These are phyloP conservation scores for Amblyopsis rosae DNA, from an alignment of 2,113 vertebrate species.

Conservation along the genomic window DNA sequence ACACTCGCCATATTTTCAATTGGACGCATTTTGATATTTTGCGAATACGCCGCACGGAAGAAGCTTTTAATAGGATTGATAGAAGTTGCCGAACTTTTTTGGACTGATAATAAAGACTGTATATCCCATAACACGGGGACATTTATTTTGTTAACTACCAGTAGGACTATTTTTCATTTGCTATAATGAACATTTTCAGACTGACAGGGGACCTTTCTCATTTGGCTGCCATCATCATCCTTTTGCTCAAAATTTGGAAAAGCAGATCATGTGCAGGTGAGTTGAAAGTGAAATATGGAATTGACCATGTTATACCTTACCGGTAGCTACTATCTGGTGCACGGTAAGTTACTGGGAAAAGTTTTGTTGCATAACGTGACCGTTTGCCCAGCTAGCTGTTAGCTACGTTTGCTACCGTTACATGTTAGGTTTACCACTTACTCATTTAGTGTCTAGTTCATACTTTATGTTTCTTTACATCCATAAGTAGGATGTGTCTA, in stretches of 20 bases:
- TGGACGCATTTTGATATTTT: conserved; percentile 17
- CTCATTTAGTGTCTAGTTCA: conserved; percentile 46
- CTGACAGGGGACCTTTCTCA: conserved; percentile 93
- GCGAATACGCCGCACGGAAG: not conserved
- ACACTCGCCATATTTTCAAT: conserved; percentile 71
- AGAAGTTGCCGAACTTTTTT: not conserved
- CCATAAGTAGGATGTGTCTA: too few relatives aligned
- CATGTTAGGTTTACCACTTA: conserved; percentile 42
- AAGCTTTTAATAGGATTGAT: not conserved
- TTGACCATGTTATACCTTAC: not conserved
- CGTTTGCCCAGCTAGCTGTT: not conserved
- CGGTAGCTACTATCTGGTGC: too few relatives aligned
- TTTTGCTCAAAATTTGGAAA: conserved; percentile 98
- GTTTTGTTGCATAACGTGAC: not conserved
- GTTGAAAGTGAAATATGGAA: conserved; percentile 11
- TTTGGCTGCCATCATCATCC: conserved; percentile 94
- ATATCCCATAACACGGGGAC: not conserved
- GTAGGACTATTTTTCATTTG: not conserved
- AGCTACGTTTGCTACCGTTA: conserved; percentile 11
- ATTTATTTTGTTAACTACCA: not conserved
- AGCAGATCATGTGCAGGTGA: conserved; percentile 94
- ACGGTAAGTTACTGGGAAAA: not conserved
- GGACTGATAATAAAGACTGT: not conserved
- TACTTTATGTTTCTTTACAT: not conserved
- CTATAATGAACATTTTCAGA: conserved; percentile 91